These are phyloP conservation scores for Hydractinia symbiolongicarpus DNA, from an alignment of 30 jellyfish, hydroid and myxozoan species.

Conservation along the genomic window DNA sequence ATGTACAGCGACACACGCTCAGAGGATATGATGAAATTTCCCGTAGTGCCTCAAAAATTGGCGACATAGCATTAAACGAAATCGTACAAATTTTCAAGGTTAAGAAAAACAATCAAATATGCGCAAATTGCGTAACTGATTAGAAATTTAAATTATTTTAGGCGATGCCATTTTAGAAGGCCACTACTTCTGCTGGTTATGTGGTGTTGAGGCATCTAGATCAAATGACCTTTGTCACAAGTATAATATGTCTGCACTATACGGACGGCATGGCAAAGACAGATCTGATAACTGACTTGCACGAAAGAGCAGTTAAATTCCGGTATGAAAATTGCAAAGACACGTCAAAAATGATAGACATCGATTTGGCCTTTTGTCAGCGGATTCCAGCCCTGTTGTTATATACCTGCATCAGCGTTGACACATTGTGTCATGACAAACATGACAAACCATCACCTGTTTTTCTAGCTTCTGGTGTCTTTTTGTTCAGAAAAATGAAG, in stretches of 20 bases:
- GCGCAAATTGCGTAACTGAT: no score
- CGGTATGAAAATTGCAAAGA: neutral
- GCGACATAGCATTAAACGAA: no score
- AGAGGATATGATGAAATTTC: no score
- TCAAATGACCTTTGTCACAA: neutral
- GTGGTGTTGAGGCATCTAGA: neutral
- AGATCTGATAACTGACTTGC: slow-evolving; percentile 10
- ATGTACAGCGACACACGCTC: neutral
- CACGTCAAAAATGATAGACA: slow-evolving; percentile 7
- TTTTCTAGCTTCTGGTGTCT: no score
- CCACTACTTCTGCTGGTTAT: slow-evolving; percentile 15
- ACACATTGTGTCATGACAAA: neutral
- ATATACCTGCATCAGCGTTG: neutral
- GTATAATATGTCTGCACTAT: neutral
- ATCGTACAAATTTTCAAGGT: no score
- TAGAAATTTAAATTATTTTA: neutral
- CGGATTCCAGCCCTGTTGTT: slow-evolving; percentile 20
- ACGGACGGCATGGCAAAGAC: neutral
- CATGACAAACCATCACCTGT: no score
- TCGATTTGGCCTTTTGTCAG: slow-evolving; percentile 20
- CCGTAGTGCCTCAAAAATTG: no score
- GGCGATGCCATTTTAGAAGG: slow-evolving; percentile 33
- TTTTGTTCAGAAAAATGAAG: no score
- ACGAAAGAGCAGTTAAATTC: slow-evolving; percentile 13
- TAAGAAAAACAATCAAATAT: no score